Evolutionary conservation across 2,113 vertebrate species (phyloP).

Genomic region (Arizona elegans): DNA sequence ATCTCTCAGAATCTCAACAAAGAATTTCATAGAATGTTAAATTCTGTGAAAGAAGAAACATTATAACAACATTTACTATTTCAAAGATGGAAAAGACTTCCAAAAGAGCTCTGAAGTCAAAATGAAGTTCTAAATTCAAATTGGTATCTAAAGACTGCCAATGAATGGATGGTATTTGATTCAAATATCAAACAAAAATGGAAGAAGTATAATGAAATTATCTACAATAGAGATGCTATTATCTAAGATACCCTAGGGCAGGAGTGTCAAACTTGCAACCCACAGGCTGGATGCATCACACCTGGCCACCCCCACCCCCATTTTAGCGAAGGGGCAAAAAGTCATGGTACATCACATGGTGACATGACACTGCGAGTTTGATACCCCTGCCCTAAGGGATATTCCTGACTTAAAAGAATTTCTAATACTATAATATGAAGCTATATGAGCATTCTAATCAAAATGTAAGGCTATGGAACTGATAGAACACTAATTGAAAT

Average conservation of each 20-base stretch:
- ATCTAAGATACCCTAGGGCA: neutral
- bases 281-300: too few species aligned
- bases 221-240: neutral
- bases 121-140: neutral
- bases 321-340: too few species aligned
- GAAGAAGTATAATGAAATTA: neutral
- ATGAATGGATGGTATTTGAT: neutral
- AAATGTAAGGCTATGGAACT: neutral
- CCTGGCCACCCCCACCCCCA: too few species aligned
- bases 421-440: neutral
- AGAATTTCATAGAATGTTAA: neutral
- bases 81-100: neutral
- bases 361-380: too few species aligned
- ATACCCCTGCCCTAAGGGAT: neutral
- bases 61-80: neutral
- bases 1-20: neutral
- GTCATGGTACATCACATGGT: too few species aligned
- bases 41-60: neutral
- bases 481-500: neutral
- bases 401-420: neutral
- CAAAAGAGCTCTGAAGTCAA: neutral
- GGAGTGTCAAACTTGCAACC: too few species aligned
- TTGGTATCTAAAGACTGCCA: neutral
- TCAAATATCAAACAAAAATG: neutral
- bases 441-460: neutral